Conservation (phyloP, 2,888 invertebrate genomes). For the Noctua fimbriata region DNA sequence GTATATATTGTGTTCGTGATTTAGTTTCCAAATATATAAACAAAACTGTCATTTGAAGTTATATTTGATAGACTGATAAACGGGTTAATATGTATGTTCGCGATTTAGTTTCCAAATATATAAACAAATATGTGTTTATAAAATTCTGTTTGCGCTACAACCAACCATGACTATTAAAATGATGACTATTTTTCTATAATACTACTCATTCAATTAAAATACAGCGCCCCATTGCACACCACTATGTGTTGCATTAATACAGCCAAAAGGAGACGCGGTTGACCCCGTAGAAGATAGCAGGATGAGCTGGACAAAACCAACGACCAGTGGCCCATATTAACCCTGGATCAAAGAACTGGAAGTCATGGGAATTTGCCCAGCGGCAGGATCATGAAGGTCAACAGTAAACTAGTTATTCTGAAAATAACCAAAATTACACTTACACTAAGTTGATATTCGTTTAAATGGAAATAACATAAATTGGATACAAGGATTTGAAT, state of each 20-base stretch:
- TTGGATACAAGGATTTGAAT: neutral
- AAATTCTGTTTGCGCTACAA: neutral
- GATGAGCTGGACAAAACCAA: too few relatives aligned
- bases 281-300: too few relatives aligned
- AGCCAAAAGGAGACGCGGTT: rapidly evolving
- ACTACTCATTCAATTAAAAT: neutral
- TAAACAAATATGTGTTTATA: neutral
- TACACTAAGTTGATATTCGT: neutral
- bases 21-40: too few relatives aligned
- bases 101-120: neutral
- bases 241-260: too few relatives aligned
- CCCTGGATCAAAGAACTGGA: too few relatives aligned
- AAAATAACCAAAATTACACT: neutral
- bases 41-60: conserved; percentile 23
- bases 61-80: conserved; percentile 33
- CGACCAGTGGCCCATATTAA: too few relatives aligned
- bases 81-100: neutral
- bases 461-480: neutral
- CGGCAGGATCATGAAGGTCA: neutral
- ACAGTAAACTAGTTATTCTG: neutral
- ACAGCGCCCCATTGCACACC: neutral
- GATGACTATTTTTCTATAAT: neutral
- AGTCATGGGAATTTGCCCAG: neutral
- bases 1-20: too few relatives aligned
- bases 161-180: neutral